Evolutionary conservation across 2,113 vertebrate genomes (phyloP), one percentile per base, ranked within the genome.

Genomic region (Lathamus discolor): DNA sequence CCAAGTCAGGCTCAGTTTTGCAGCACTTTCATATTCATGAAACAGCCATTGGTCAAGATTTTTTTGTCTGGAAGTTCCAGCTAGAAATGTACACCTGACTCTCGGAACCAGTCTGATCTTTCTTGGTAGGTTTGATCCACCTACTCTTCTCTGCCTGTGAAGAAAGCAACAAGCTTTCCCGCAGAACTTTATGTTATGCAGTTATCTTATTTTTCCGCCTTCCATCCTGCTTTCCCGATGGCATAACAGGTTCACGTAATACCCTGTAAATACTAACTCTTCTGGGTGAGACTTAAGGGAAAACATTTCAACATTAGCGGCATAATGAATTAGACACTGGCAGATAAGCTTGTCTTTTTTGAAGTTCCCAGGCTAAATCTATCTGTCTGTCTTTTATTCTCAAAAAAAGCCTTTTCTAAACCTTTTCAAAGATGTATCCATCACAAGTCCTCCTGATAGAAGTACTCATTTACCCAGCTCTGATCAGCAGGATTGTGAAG

Each of bases 321-420:
- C n/a, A 88, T 90, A 94, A 95, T 51, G 69, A 93, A 76, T 81
- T 39, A 75, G 68, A 94, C 39, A 61, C 9, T 13, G 25, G 39
- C 55, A 82, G 88, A 86, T 11, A 92, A 41, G 48, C 23, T 76
- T 64, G 51, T 55, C 37, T 75, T 90, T 91, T 92, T 73, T 92
- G 31, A 96, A 90, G 92, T 88, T 96, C 31, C 57, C 44, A 86
- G 73, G 83, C 35, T 64, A 68, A 68, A 8, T 66, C 75, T 89
- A 43, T 72, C 81, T 85, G 59, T 74, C 63, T 90, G 67, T 74
- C 63, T 90, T 92, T 90, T 92, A 81, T 90, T 91, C 57, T 72
- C 61, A 83, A 88, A 90, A 92, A 95, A 90, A 83, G 18, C 59
- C 39, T 88, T 91, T 80, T 67, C 72, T 88, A 94, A 96, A 80